phyloP scores from a whole-genome alignment of 1,140 invertebrate species.

The Panagrolaimus sp. region DNA sequence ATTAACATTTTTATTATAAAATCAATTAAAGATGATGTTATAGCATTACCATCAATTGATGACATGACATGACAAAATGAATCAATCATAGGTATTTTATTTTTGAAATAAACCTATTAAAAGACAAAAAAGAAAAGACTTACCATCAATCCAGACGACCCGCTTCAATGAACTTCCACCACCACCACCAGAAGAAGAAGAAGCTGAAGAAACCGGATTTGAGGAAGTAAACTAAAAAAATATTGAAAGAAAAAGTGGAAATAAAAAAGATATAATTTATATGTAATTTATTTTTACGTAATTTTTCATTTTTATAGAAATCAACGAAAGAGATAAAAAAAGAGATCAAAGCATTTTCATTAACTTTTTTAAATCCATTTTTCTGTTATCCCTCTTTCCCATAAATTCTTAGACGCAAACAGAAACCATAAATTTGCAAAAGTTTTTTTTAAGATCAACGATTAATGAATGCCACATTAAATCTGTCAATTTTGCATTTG shows the following conservation, averaged over 20 bases:
- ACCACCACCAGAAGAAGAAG: neutral
- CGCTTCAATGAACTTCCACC: conserved; percentile 34
- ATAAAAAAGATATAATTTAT: neutral
- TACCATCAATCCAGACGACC: conserved; percentile 57
- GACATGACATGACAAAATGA: too few relatives aligned
- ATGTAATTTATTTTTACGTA: too few relatives aligned
- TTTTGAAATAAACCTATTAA: too few relatives aligned
- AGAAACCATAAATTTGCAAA: too few relatives aligned
- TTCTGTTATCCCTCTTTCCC: too few relatives aligned
- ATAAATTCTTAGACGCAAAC: too few relatives aligned
- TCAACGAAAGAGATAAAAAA: neutral
- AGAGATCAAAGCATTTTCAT: neutral
- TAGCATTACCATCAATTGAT: too few relatives aligned
- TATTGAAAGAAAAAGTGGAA: neutral
- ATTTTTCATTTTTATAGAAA: neutral
- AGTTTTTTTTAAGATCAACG: too few relatives aligned
- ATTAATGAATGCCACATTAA: too few relatives aligned
- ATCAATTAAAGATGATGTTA: neutral
- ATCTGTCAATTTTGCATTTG: too few relatives aligned
- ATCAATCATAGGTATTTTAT: too few relatives aligned
- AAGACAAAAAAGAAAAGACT: conserved; percentile 11
- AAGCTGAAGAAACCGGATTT: neutral
- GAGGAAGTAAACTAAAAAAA: neutral
- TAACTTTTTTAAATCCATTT: neutral
- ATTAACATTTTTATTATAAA: neutral